Evolutionary conservation across 2,113 vertebrate genomes (phyloP), one percentile per base, ranked within the genome.

Genomic region (Microtus pennsylvanicus): DNA sequence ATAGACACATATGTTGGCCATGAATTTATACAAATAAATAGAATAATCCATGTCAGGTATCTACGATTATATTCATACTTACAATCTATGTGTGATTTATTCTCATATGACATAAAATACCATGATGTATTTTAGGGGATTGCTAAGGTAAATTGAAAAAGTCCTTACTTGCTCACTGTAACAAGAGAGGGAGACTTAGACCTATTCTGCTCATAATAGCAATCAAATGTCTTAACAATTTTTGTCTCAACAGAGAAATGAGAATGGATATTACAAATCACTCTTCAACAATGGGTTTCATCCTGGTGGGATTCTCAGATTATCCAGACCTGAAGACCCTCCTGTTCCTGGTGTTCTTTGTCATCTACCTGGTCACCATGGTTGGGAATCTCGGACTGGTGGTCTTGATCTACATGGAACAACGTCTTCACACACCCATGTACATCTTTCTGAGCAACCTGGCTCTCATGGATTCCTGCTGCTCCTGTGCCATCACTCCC

Each of bases 401-500:
- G 21, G 52, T 7, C 21, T 82, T 82, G 80, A 82, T 82, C 35
- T 58, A 38, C 35, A 13, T 82, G 80, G 52, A 82, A 58, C 80
- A 0, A 11, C 52, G 19, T 61, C 80, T 82, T 58, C 80, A 97
- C 81, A 95, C 69, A 22, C 77, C 77, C 30, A 80, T 52, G 77
- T 77, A 77, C 45, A 94, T 96, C 65, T 97, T 77, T 30, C 75
- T 77, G 26, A 91, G 96, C 0, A 96, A 97, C 19, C 87, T 97
- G 4, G 96, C 93, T 10, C 85, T 96, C 22, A 93, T 96, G 89
- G 97, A 96, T 30, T 88, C 96, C 21, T 96, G 90, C 6, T 94
- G 80, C 38, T 94, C 94, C 7, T 93, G 82, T 86, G 70, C 95
- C 19, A 86, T 96, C 30, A 90, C 89, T 47, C 96, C 93, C 2